Evolutionary conservation across 1,140 invertebrate species (phyloP), one percentile per base, ranked within the genome.

Genomic region (Diabrotica virgifera): DNA sequence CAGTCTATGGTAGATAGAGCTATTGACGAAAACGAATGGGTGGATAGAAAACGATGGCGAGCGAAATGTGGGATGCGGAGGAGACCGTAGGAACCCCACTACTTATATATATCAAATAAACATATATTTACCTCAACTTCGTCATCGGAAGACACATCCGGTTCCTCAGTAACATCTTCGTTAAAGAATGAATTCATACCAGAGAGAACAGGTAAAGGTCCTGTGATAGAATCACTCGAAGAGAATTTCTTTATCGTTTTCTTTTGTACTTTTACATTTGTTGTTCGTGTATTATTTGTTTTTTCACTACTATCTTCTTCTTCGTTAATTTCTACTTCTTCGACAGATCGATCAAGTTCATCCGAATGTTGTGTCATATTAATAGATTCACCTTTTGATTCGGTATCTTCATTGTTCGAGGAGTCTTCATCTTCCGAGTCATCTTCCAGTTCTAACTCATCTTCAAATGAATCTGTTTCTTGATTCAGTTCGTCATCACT

Each of bases 271-370:
- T 24, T 24, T 24, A 24, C 24, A 24, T 24, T 24, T 24, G 24
- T 2, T 24, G 24, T 1, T 24, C 24, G 24, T 24, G 24, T 4
- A 4, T 24, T 24, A 24, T 24, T 24, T 24, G 24, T 24, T 24
- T 1, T 60, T 14, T 79, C 79, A 62, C 80, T 81, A 0, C 77
- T 76, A 9, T 76, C 73, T 7, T 78, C 73, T 7, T 78, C 73
- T 12, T 24, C 24, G 5, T 55, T 35, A 13, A 10, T 24, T 55
- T 24, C 53, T 36, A 13, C 46, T 2, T 50, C 53, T 55, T 55
- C 53, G 14, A 24, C n/a, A n/a, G 5, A 24, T 10, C 36, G 12
- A 55, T 13, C 36, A 24, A 10, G n/a, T 55, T 24, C 53, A 36
- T 55, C 5, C 9, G 46, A 24, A 24, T 24, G 24, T 2, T 24